A percentile compares a stretch with the other conserved stretches of the same genome.
Conservation (phyloP, 1,140 invertebrate species). For the Rhagoletis zephyria region DNA sequence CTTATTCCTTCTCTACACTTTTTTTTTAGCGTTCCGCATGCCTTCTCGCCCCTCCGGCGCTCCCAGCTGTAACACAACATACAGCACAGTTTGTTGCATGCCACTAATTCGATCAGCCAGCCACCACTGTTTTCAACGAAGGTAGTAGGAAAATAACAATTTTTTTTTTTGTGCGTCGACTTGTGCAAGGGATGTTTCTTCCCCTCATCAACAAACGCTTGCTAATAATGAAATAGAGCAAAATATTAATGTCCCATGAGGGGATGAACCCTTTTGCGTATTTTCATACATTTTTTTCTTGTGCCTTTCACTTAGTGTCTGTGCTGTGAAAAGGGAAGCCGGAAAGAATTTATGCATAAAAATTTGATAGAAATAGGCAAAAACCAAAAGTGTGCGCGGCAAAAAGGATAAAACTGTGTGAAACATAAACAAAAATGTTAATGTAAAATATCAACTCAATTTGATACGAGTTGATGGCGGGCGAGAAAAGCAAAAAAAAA, state of each 20-base stretch:
- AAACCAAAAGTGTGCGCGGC: conserved; percentile 18
- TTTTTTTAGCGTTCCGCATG: neutral
- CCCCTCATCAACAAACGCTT: neutral
- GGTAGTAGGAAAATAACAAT: neutral
- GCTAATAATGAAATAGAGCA: neutral
- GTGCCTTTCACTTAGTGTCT: neutral
- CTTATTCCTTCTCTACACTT: neutral
- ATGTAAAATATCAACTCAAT: neutral
- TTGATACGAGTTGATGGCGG: neutral
- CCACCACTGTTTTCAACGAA: neutral
- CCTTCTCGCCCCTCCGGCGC: neutral
- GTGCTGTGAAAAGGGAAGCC: neutral
- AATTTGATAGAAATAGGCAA: neutral
- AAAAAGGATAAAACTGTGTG: conserved; percentile 8
- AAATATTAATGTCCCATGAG: neutral
- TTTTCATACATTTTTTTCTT: neutral
- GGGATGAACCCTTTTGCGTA: neutral
- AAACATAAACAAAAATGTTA: neutral
- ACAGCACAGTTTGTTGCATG: conserved; percentile 41
- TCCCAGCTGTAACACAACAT: neutral
- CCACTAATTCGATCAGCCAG: conserved; percentile 37
- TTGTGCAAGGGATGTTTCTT: conserved; percentile 13
- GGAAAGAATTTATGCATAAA: conserved; percentile 34
- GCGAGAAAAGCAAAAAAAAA: neutral
- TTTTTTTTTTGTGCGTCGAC: neutral